These are phyloP conservation scores for Yponomeuta plumbellus DNA, from an alignment of 2,888 invertebrate species.

Conservation along the genomic window DNA sequence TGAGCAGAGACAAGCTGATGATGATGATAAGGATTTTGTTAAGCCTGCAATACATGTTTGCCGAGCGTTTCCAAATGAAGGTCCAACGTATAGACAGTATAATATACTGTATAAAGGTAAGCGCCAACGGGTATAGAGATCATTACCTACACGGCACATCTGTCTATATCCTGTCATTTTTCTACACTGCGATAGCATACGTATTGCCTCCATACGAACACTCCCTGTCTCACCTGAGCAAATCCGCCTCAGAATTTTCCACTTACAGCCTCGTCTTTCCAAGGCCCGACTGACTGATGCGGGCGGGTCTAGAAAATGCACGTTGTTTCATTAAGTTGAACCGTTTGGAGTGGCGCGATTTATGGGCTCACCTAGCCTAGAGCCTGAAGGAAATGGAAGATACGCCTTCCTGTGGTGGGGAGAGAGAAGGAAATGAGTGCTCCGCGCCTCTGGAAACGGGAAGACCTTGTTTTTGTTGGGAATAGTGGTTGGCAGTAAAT, in stretches of 20 bases:
- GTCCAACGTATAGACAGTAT: too few relatives aligned
- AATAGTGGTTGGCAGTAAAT: too few relatives aligned
- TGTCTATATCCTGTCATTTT: too few relatives aligned
- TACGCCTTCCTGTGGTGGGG: neutral
- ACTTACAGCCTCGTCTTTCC: slow-evolving; percentile 30
- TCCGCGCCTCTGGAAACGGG: neutral
- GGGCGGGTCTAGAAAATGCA: slow-evolving; percentile 27
- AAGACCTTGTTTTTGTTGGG: neutral
- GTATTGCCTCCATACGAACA: too few relatives aligned
- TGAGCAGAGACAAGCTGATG: too few relatives aligned
- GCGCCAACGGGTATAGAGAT: too few relatives aligned
- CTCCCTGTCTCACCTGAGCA: neutral
- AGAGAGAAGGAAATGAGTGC: neutral
- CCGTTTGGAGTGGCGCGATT: slow-evolving; percentile 55
- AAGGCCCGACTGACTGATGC: slow-evolving; percentile 52
- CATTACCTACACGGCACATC: too few relatives aligned
- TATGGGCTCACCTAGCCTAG: slow-evolving; percentile 37
- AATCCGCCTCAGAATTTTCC: slow-evolving; percentile 21
- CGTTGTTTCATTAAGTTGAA: slow-evolving; percentile 38
- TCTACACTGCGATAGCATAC: too few relatives aligned
- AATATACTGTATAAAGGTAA: too few relatives aligned
- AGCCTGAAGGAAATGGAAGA: neutral
- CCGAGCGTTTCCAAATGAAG: too few relatives aligned
- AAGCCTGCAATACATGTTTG: too few relatives aligned
- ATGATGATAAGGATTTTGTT: too few relatives aligned